These are phyloP conservation scores for Tortricodes alternella DNA, from an alignment of 2,888 invertebrate genomes.

Conservation along the genomic window DNA sequence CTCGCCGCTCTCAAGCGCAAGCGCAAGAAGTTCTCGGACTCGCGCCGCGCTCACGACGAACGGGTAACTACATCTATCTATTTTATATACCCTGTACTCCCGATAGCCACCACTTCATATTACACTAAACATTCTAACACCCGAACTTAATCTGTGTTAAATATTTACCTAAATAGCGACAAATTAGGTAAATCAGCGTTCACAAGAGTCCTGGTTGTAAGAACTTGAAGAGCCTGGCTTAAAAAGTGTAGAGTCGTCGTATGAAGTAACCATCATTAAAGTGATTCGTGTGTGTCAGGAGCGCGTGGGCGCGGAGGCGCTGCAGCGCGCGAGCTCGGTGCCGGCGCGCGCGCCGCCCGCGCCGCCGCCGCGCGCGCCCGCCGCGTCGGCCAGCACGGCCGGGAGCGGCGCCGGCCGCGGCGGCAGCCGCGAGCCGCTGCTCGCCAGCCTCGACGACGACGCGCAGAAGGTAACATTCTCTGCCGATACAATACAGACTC, in stretches of 20 bases:
- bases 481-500: too few relatives aligned
- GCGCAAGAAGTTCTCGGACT: conserved; percentile 92
- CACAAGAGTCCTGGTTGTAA: too few relatives aligned
- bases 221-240: not conserved
- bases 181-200: too few relatives aligned
- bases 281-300: conserved; percentile 20
- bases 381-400: conserved; percentile 44
- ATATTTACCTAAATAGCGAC: too few relatives aligned
- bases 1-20: conserved; percentile 90
- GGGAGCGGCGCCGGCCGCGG: conserved; percentile 48
- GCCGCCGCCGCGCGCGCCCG: conserved; percentile 41
- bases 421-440: conserved; percentile 85
- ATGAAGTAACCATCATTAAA: not conserved
- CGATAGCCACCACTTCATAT: too few relatives aligned
- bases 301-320: conserved; percentile 44
- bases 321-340: conserved; percentile 61
- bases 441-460: conserved; percentile 81
- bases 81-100: too few relatives aligned
- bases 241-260: not conserved
- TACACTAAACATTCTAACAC: too few relatives aligned
- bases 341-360: conserved; percentile 65
- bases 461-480: conserved; percentile 61
- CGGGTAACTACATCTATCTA: not conserved
- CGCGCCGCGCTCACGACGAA: conserved; percentile 84
- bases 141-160: too few relatives aligned